phyloP scores from a whole-genome alignment of 2,113 vertebrate genomes.

The Toxostoma redivivum region DNA sequence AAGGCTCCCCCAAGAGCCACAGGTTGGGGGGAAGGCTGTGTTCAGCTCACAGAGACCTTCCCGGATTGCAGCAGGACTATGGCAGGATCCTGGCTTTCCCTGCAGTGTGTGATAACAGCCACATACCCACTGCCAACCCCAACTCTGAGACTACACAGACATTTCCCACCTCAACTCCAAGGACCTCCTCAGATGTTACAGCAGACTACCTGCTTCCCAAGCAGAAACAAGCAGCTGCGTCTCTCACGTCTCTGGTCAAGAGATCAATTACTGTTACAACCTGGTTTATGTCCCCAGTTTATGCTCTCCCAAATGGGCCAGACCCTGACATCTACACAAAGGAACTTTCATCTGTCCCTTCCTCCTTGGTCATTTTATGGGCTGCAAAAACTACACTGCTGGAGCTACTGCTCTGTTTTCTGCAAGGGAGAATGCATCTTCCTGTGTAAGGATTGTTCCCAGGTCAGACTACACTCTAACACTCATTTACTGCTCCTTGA shows the following conservation, averaged over 20 bases:
- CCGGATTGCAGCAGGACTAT: rapidly evolving
- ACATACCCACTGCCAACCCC: background rate
- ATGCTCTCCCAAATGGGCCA: background rate
- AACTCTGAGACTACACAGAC: background rate
- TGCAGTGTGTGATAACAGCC: background rate
- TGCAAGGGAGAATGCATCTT: background rate
- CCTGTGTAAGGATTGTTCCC: background rate
- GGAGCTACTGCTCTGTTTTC: background rate
- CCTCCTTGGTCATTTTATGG: background rate
- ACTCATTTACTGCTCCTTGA: background rate
- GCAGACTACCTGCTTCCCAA: background rate
- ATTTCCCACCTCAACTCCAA: background rate
- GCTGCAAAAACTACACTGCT: background rate
- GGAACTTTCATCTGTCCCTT: background rate
- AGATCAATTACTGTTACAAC: background rate
- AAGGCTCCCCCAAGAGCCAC: background rate
- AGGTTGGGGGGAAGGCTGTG: background rate
- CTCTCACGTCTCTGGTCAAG: background rate
- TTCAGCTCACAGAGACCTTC: background rate
- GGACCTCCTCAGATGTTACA: background rate
- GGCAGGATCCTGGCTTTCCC: background rate
- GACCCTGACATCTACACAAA: background rate
- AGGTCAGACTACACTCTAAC: background rate
- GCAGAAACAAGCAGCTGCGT: background rate
- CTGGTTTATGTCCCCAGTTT: background rate